Base-by-base conservation (phyloP, 1,140 invertebrate species). In the Luehdorfia chinensis region DNA sequence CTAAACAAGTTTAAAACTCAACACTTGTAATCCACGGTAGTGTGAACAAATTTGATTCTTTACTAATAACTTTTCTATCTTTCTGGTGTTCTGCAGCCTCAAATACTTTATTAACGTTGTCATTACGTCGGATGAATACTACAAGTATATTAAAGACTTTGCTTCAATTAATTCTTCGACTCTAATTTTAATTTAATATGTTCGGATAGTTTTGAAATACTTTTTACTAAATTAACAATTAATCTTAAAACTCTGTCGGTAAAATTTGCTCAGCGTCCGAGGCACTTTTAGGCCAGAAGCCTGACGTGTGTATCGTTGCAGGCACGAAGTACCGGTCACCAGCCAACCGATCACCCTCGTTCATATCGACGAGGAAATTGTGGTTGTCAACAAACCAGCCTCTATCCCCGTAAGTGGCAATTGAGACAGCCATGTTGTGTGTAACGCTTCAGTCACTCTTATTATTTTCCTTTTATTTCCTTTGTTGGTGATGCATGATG, bases 381-480 rank as follows among this genome's bases (percentile, higher is more conserved):
- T 99, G 87, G 98, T 99, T 84, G 95, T 99, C 83, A 97, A 99
- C 92, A 99, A 99, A 93, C 98, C 98, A 71, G 94, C 97, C 78
- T 99, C 98, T 87, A 97, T 99, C 89, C 98, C 98, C 87, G 97
- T 94, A 93, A 93, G 93, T 93, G 91, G 91, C 91, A 91, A 89
- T 87, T 89, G 90, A 90, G 90, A 93, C 92, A 89, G 92, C 92
- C 92, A 93, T 90, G 58, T 78, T 80, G 72, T 74, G 57, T 72
- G 64, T 68, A 72, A 28, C 55, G 63, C 71, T 76, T 71, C 48
- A 50, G 55, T 54, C 59, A 57, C 7, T 13, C 37, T 12, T 49
- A 50, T 25, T 32, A 13, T 36, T 21, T 49, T 56, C 54, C 55
- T 44, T 60, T 61, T 65, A 45, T 55, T 50, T 46, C 54, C 57